These are phyloP conservation scores for Byasa hedistus DNA, from an alignment of 2,888 invertebrate species.

Conservation along the genomic window DNA sequence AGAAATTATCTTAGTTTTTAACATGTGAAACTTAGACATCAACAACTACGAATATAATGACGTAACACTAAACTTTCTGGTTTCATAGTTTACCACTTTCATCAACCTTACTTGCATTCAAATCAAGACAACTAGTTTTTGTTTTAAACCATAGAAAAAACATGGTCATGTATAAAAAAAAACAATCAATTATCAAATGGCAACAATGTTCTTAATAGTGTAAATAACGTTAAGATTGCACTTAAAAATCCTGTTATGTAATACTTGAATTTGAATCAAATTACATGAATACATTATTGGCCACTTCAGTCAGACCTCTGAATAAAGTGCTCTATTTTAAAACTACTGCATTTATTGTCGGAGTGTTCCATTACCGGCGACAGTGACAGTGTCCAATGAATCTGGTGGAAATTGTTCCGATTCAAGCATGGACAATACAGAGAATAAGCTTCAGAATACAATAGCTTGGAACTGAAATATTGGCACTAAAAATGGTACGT, in stretches of 20 bases:
- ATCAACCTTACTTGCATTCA: too few relatives aligned
- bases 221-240: not conserved
- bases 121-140: too few relatives aligned
- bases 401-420: constrained; percentile 41
- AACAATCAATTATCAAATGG: too few relatives aligned
- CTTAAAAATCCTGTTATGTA: constrained; percentile 36
- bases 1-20: too few relatives aligned
- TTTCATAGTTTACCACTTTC: too few relatives aligned
- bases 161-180: too few relatives aligned
- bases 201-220: too few relatives aligned
- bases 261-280: constrained; percentile 37
- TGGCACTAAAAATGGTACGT: too few relatives aligned
- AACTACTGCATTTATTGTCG: constrained; percentile 10
- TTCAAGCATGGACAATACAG: constrained; percentile 43
- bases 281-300: constrained; percentile 34
- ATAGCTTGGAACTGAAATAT: constrained; percentile 31
- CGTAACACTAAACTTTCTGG: too few relatives aligned
- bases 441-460: constrained; percentile 42
- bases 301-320: constrained; percentile 22
- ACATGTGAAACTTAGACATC: too few relatives aligned
- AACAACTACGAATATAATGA: too few relatives aligned
- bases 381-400: constrained; percentile 33
- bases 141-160: too few relatives aligned
- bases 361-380: constrained; percentile 13
- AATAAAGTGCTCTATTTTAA: constrained; percentile 2